A percentile compares a stretch with the other conserved stretches of the same genome.
Evolutionary conservation across 2,888 invertebrate genomes (phyloP).

Genomic region (Drosophila koepferae): DNA sequence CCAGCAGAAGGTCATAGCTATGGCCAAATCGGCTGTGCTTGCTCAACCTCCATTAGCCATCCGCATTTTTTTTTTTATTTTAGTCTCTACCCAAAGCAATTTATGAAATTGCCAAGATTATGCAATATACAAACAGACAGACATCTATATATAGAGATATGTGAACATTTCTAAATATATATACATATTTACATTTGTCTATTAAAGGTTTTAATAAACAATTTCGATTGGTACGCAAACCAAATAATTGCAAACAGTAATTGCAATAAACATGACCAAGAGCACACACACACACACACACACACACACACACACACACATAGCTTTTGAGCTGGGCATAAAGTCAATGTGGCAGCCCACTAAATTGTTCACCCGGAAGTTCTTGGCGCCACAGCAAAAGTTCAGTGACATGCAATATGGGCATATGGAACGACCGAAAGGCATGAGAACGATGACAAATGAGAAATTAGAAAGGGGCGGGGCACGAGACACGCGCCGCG

Average conservation of each 20-base stretch:
- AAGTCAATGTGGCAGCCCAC: conserved; percentile 18
- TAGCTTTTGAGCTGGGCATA: not conserved
- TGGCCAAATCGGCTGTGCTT: not conserved
- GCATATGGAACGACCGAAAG: not conserved
- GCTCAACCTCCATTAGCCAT: conserved; percentile 7
- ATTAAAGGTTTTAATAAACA: conserved; percentile 20
- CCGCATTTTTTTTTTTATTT: not conserved
- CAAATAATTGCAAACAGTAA: conserved; percentile 6
- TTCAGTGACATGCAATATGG: conserved; percentile 64
- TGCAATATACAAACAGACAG: conserved; percentile 2
- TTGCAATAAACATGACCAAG: conserved; percentile 9
- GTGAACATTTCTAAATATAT: not conserved
- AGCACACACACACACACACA: not conserved
- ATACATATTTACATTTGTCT: not conserved
- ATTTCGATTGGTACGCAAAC: not conserved
- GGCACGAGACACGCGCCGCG: not conserved
- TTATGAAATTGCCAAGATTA: conserved; percentile 38
- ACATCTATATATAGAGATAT: not conserved
- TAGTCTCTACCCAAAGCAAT: conserved; percentile 15
- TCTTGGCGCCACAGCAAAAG: conserved; percentile 45
- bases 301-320: not conserved
- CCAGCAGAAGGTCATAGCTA: conserved; percentile 9
- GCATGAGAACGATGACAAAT: not conserved
- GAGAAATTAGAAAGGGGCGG: not conserved
- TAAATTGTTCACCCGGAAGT: conserved; percentile 55